Evolutionary conservation across 1,140 invertebrate species (phyloP).

Genomic region (Tetramorium parvispinum): DNA sequence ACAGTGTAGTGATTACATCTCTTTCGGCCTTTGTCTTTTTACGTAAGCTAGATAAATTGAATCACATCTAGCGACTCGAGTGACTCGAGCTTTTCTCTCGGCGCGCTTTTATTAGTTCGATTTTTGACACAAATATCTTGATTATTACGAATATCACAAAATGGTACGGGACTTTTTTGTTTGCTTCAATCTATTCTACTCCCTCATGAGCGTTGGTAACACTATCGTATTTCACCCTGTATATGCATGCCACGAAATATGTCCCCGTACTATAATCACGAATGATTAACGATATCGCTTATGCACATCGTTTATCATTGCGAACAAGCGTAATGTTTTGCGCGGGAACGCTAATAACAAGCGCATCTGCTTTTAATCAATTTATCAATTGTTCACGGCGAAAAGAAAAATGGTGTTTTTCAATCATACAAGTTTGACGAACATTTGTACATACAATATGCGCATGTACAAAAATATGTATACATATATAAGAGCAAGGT

Average conservation of each 20-base stretch:
- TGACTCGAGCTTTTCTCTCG: too few relatives aligned
- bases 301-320: slow-evolving; percentile 21
- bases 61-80: too few relatives aligned
- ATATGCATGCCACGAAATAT: not conserved
- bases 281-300: slow-evolving; percentile 22
- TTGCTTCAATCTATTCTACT: too few relatives aligned
- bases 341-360: slow-evolving; percentile 3
- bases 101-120: too few relatives aligned
- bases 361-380: slow-evolving; percentile 22
- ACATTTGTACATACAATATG: not conserved
- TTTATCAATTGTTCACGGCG: not conserved
- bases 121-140: not conserved
- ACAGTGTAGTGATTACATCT: too few relatives aligned
- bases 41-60: too few relatives aligned
- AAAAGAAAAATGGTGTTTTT: not conserved
- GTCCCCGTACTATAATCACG: not conserved
- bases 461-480: not conserved
- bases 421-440: not conserved
- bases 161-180: too few relatives aligned
- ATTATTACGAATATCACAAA: too few relatives aligned
- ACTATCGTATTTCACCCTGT: too few relatives aligned
- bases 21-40: too few relatives aligned
- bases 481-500: not conserved
- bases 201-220: too few relatives aligned
- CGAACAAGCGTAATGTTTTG: slow-evolving; percentile 22